phyloP scores from a whole-genome alignment of 2,797 vertebrate species.

The Catamblyrhynchus diadema region DNA sequence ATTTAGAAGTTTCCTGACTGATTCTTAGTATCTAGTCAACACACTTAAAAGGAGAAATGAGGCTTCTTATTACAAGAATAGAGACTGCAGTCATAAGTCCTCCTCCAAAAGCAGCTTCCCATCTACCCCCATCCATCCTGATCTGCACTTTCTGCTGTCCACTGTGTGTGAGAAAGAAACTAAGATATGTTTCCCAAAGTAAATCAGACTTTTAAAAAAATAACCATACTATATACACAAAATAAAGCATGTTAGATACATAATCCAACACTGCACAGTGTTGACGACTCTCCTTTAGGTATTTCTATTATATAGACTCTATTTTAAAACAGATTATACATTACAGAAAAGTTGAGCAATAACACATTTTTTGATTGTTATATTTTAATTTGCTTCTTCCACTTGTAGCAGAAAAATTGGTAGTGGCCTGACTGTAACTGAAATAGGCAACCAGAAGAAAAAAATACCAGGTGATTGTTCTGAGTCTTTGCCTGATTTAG shows the following conservation, averaged over 20 bases:
- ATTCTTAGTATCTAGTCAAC: background rate
- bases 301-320: background rate
- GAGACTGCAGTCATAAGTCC: background rate
- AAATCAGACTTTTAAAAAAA: background rate
- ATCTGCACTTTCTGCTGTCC: background rate
- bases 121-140: background rate
- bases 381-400: background rate
- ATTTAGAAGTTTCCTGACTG: background rate
- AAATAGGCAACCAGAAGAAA: background rate
- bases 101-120: background rate
- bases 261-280: background rate
- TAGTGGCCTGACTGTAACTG: background rate
- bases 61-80: background rate
- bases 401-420: background rate
- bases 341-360: background rate
- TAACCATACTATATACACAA: background rate
- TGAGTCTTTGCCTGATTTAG: background rate
- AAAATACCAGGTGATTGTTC: background rate
- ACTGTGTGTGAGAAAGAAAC: background rate
- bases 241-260: background rate
- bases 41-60: background rate
- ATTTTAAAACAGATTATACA: background rate
- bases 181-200: background rate
- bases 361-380: background rate
- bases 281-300: background rate